Conservation (phyloP, 2,797 vertebrate species). For the Lemur catta region DNA sequence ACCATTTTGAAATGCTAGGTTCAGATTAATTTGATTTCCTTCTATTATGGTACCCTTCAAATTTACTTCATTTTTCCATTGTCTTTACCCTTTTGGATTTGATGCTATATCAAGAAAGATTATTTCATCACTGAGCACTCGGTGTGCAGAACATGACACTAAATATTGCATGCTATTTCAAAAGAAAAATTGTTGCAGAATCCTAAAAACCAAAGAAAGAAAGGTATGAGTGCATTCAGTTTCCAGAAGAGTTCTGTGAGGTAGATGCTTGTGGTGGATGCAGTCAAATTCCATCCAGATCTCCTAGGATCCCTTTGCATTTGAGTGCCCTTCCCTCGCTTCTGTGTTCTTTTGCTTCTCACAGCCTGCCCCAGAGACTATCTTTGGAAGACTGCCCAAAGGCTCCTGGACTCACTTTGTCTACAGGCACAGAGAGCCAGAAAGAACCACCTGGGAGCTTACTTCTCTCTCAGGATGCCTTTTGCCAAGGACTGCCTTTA, state of each 20-base stretch:
- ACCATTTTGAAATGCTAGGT: slow-evolving; percentile 14
- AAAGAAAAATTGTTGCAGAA: slow-evolving; percentile 10
- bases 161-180: background rate
- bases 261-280: background rate
- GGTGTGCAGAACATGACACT: background rate
- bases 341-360: background rate
- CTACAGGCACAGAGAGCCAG: background rate
- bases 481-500: background rate
- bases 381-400: background rate
- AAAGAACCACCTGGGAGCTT: background rate
- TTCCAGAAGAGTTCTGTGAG: background rate
- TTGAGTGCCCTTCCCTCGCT: background rate
- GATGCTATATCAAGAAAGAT: background rate
- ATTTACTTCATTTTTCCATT: slow-evolving; percentile 19
- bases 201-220: background rate
- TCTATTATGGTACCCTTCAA: background rate
- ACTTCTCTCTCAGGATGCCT: background rate
- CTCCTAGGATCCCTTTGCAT: background rate
- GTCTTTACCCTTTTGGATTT: background rate
- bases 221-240: background rate
- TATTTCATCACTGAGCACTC: background rate
- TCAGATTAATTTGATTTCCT: background rate
- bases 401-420: background rate
- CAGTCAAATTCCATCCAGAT: background rate
- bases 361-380: background rate